Evolutionary conservation across 2,113 vertebrate genomes (phyloP), one percentile per base, ranked within the genome.

Genomic region (Trochalopteron elliotii): DNA sequence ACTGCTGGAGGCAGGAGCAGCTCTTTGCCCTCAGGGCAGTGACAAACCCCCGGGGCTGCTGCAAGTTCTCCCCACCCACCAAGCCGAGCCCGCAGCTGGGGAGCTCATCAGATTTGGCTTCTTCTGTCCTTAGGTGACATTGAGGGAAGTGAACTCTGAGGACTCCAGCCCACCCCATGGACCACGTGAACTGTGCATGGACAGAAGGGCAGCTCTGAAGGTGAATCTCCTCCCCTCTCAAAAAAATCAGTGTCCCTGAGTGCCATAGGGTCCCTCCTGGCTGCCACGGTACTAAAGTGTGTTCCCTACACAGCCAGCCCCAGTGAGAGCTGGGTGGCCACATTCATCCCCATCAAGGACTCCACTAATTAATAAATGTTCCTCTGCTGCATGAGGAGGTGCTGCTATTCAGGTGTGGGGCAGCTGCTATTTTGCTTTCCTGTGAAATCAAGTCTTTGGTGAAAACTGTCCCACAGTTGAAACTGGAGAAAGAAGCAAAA

Each of bases 181-280:
- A 7, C 11, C 75, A 37, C 3, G 19, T 10, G 70, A 81, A 85
- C 37, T 4, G 19, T 2, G 1, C 65, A 15, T 0, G 14, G 70
- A 33, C n/a, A 8, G 60, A 44, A 57, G 56, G 37, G 56, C 45
- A 53, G 25, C 52, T 12, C 79, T 28, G 60, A 70, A 70, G 53
- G 71, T 7, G 60, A 83, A 31, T 37, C 42, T 68, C 31, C 56
- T 78, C 37, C 42, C 4, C 2, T 4, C 10, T 33, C 44, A 0
- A 0, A 79, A 83, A 71, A 21, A 59, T 4, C 75, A 2, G 0
- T 0, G 42, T 30, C 42, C 53, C 4, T 0, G 3, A 7, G 16
- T 25, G 57, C 47, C 4, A 5, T 1, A 8, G 1, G 39, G 39
- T 64, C 68, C n/a, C 69, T 47, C 13, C 50, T 21, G 70, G 20